phyloP scores from a whole-genome alignment of 1,140 invertebrate species.

The Himalopsyche phryganea region DNA sequence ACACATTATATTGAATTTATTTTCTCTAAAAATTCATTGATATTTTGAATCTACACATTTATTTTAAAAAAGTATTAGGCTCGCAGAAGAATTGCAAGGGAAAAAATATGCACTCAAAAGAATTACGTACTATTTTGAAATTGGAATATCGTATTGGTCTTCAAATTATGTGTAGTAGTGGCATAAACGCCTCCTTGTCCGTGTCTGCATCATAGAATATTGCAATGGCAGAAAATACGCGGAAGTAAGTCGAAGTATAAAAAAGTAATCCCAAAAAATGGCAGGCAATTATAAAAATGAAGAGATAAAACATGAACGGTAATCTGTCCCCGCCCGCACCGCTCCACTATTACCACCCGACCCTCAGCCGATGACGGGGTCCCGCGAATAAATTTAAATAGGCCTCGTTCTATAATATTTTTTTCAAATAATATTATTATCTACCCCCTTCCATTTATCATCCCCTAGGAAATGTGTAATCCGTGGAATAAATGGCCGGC shows the following conservation, averaged over 20 bases:
- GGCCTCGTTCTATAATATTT: slow-evolving; percentile 32
- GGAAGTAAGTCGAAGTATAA: slow-evolving; percentile 22
- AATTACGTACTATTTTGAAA: too few relatives aligned
- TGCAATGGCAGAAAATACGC: slow-evolving; percentile 15
- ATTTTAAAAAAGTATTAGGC: too few relatives aligned
- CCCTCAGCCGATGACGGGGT: slow-evolving; percentile 10
- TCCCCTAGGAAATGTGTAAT: slow-evolving; percentile 34
- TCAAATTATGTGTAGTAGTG: too few relatives aligned
- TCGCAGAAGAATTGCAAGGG: too few relatives aligned
- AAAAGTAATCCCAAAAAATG: slow-evolving; percentile 34
- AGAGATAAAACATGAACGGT: slow-evolving; percentile 35
- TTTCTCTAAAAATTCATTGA: too few relatives aligned
- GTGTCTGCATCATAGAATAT: neutral
- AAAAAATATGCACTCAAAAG: too few relatives aligned
- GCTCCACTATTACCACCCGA: slow-evolving; percentile 1
- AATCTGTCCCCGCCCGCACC: slow-evolving; percentile 26
- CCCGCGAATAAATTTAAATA: slow-evolving; percentile 31
- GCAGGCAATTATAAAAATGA: slow-evolving; percentile 36
- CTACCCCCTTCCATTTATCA: slow-evolving; percentile 32
- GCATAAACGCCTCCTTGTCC: too few relatives aligned
- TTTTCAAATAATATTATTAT: slow-evolving; percentile 22
- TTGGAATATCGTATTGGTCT: too few relatives aligned
- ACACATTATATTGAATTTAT: too few relatives aligned
- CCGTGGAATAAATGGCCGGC: slow-evolving; percentile 20
- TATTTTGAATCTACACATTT: too few relatives aligned